These are phyloP conservation scores for Nothocercus nigrocapillus DNA, from an alignment of 2,113 vertebrate genomes.

Conservation along the genomic window DNA sequence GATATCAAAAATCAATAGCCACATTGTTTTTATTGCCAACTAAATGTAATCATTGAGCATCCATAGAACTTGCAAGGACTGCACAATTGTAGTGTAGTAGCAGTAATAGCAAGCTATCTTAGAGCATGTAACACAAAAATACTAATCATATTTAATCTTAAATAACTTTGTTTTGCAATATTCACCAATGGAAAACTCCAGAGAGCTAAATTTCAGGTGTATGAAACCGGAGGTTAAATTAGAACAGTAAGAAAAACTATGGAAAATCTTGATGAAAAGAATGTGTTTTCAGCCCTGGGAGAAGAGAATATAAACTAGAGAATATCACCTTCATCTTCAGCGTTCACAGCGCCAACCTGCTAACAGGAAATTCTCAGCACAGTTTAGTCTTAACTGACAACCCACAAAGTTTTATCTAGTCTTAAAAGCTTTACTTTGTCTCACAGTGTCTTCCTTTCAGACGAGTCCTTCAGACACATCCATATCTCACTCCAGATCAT, in stretches of 20 bases:
- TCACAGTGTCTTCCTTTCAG: not conserved
- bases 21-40: not conserved
- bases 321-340: not conserved
- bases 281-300: not conserved
- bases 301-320: not conserved
- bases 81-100: not conserved
- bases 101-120: not conserved
- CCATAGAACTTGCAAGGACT: not conserved
- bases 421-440: not conserved
- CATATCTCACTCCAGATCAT: not conserved
- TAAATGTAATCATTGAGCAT: not conserved
- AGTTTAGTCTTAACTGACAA: not conserved
- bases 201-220: not conserved
- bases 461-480: not conserved
- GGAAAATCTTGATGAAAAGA: not conserved
- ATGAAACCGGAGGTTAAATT: not conserved
- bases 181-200: not conserved
- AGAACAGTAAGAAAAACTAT: not conserved
- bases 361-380: not conserved
- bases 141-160: not conserved
- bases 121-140: not conserved
- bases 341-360: not conserved
- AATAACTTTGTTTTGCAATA: not conserved
- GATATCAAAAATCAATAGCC: not conserved
- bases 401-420: not conserved